phyloP scores from a whole-genome alignment of 2,113 vertebrate genomes.

The Sciurus niger region DNA sequence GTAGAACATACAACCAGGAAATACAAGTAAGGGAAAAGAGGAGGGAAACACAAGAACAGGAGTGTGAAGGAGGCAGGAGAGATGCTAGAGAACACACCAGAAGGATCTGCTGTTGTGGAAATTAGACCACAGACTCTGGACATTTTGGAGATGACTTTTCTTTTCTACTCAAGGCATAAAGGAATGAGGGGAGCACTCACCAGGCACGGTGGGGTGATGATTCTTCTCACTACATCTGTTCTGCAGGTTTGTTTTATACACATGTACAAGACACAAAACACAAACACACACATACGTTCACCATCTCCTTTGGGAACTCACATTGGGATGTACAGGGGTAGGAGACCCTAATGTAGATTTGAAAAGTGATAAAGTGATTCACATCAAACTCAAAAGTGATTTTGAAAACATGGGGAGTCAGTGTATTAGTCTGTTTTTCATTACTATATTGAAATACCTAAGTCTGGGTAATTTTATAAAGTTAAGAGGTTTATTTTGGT shows the following conservation, averaged over 20 bases:
- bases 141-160: neutral
- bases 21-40: neutral
- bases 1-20: neutral
- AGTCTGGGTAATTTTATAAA: neutral
- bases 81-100: neutral
- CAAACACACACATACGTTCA: neutral
- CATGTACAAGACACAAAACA: accelerated
- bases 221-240: neutral
- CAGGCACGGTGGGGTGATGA: neutral
- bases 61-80: neutral
- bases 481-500: neutral
- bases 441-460: neutral
- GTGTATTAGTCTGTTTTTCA: neutral
- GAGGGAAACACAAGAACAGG: neutral
- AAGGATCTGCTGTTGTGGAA: neutral
- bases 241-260: neutral
- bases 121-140: neutral
- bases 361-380: neutral
- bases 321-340: neutral
- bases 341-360: neutral
- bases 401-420: conserved; percentile 17
- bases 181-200: neutral
- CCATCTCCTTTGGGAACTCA: neutral
- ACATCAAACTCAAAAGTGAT: neutral
- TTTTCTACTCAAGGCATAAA: neutral